phyloP scores from a whole-genome alignment of 2,888 invertebrate species.

The Athrips mouffetella region DNA sequence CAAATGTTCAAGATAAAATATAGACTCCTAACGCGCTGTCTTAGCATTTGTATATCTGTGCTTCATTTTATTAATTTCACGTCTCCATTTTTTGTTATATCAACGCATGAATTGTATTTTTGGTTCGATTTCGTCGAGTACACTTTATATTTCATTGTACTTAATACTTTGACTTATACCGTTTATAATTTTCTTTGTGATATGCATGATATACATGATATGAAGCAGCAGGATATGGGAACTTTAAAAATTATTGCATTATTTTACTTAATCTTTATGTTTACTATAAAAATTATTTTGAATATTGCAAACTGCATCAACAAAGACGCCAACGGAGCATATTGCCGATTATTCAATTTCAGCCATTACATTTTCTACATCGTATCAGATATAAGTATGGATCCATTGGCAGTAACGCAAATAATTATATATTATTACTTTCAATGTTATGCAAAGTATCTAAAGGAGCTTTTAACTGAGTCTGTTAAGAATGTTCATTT shows the following conservation, averaged over 20 bases:
- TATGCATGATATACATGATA: constrained; percentile 7
- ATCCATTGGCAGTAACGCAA: constrained; percentile 5
- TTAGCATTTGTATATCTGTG: background rate
- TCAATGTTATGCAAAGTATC: constrained; percentile 9
- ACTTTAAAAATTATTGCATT: constrained; percentile 3
- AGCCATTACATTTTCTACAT: constrained; percentile 1
- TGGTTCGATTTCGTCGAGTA: constrained; percentile 8
- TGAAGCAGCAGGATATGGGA: constrained; percentile 1
- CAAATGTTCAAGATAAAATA: background rate
- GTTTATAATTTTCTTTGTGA: constrained; percentile 12
- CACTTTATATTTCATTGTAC: constrained; percentile 3
- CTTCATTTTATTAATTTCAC: background rate
- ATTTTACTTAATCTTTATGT: background rate
- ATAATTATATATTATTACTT: constrained; percentile 8
- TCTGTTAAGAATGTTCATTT: background rate
- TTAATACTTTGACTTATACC: constrained; percentile 3
- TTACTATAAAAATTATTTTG: constrained; percentile 1
- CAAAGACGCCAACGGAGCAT: background rate
- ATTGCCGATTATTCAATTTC: background rate
- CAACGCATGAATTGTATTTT: background rate
- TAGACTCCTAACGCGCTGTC: background rate
- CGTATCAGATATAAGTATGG: background rate
- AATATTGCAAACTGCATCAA: background rate
- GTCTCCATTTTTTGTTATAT: background rate
- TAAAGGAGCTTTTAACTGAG: background rate